phyloP scores from a whole-genome alignment of 2,888 invertebrate genomes.

The Pseudeuparius sepicola region DNA sequence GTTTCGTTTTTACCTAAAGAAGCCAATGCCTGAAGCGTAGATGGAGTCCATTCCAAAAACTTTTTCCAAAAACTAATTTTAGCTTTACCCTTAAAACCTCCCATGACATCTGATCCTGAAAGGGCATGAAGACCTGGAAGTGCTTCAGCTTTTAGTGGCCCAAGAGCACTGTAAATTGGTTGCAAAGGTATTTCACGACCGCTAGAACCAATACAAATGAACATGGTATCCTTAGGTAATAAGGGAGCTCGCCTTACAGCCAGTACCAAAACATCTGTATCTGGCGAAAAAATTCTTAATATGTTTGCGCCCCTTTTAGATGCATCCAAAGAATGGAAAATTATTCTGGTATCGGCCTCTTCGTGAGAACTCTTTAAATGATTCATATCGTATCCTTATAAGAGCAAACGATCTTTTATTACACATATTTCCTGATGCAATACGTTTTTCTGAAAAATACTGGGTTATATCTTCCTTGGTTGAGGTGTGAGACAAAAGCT shows the following conservation, averaged over 20 bases:
- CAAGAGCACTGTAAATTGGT: no score
- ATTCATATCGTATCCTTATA: slow-evolving; percentile 8
- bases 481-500: no score
- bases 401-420: slow-evolving; percentile 6
- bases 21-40: no score
- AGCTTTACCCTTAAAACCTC: no score
- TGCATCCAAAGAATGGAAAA: slow-evolving; percentile 1
- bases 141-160: no score
- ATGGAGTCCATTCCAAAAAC: no score
- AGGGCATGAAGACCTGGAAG: slow-evolving; percentile 9
- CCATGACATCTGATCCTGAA: slow-evolving; percentile 2
- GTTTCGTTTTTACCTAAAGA: no score
- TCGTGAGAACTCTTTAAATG: slow-evolving; percentile 1
- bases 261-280: slow-evolving; percentile 7
- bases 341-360: slow-evolving; percentile 5
- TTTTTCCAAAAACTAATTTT: no score
- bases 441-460: no score
- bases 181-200: no score
- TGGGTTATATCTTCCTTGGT: no score
- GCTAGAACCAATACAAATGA: no score
- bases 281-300: slow-evolving; percentile 6
- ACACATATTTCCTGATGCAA: slow-evolving; percentile 6
- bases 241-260: neutral
- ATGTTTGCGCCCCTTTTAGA: slow-evolving; percentile 2
- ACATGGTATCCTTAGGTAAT: slow-evolving; percentile 1